Base-by-base conservation (phyloP, 2,888 invertebrate species). In the Yponomeuta plumbellus region DNA sequence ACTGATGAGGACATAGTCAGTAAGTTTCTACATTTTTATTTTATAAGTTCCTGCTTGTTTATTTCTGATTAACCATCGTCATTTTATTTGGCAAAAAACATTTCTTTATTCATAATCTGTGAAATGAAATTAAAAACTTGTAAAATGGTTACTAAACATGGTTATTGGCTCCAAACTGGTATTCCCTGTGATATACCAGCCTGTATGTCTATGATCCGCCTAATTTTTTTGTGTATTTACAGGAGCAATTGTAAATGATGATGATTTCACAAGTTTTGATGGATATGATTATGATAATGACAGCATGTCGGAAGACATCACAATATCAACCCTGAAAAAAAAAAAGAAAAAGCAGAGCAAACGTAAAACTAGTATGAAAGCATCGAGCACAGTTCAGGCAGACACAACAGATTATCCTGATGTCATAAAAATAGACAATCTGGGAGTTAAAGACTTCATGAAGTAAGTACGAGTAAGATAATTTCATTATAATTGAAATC, bases 381-480 rank as follows among this genome's bases (percentile, higher is more conserved):
- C 22, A 23, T 59, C 23, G 21, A 22, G 21, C 21, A 59, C 20
- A 22, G 17, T 52, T 17, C 17, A 1, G 13, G 44, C 44, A 52
- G 44, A 1, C 4, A 1, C 17, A 17, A 52, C 17, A 52, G 44
- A 52, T 52, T 52, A 52, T 5, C 44, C 44, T 17, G 44, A 58
- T 58, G 71, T 74, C 59, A 69, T 85, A 8, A 83, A 80, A 70
- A 82, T 80, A 69, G 69, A 79, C 10, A 79, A 84, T 71, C 80
- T 85, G 67, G 85, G 85, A 79, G 80, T 85, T 8, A 87, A 83
- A 71, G 89, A 90, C 75, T 83, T 86, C 77, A 80, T 80, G 21
- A 76, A 76, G 74, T 74, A 52, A 70, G 73, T 71, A 13, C 72
- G 74, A 69, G n/a, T 71, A 73, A 73, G 39, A 62, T 13, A 58